Evolutionary conservation across 2,113 vertebrate species (phyloP), one percentile per base, ranked within the genome.

Genomic region (Prionailurus bengalensis): DNA sequence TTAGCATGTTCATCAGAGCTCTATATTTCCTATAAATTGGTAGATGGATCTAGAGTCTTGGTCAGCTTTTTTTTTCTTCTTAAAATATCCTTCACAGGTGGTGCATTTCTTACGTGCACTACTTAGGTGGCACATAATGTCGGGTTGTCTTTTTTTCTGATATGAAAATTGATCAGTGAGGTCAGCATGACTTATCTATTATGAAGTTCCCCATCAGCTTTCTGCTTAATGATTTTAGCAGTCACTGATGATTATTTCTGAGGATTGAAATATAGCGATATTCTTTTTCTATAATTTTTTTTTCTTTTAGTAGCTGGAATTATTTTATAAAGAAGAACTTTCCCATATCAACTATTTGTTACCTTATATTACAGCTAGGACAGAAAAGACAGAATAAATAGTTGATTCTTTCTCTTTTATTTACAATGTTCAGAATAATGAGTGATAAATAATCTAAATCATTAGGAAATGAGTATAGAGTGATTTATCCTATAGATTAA

Each of bases 271-370:
- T 78, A 61, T 15, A 16, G 3, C 16, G 45, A 48, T 48, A 61
- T 61, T 87, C 36, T 76, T 63, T 76, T 53, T 42, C 66, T 61
- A 17, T 87, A 10, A 79, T 96, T 96, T 73, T 53, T 80, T 94
- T 53, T 96, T 93, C n/a, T 86, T 42, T 70, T 86, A 48, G 70
- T 81, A 92, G 58, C 61, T 96, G 33, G 42, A 65, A 82, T 94
- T 94, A 79, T 83, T 87, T 42, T 63, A 73, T 17, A n/a, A 94
- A 70, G 31, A 84, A 95, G 29, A 82, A 55, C 45, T 70, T 96
- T 65, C 19, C n/a, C 23, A 66, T 51, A 48, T 31, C 16, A 73
- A 51, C 68, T 81, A 25, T 86, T 86, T 78, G 11, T 87, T 83
- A 51, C 31, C 42, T 66, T 90, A 10, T 33, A 76, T 92, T 82